A percentile compares a stretch with the other conserved stretches of the same genome.
phyloP scores from a whole-genome alignment of 2,888 invertebrate species.

The Argyra leucocephala region DNA sequence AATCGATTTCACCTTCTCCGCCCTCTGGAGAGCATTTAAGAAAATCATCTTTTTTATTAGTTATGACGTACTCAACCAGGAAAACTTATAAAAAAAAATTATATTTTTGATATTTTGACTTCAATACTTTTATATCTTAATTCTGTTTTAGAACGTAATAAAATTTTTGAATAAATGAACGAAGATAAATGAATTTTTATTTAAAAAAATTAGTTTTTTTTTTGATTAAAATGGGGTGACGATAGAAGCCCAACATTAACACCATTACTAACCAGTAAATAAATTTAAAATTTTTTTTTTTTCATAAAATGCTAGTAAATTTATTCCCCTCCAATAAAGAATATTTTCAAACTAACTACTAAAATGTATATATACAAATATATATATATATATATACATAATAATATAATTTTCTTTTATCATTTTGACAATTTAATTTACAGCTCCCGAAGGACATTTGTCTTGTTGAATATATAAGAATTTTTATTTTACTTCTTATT shows the following conservation, averaged over 20 bases:
- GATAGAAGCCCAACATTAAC: neutral
- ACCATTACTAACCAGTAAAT: neutral
- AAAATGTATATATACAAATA: too few species aligned
- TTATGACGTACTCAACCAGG: too few species aligned
- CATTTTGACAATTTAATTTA: conserved; percentile 6
- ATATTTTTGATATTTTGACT: too few species aligned
- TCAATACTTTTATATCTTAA: neutral
- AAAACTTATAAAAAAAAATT: too few species aligned
- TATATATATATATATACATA: too few species aligned
- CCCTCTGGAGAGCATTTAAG: neutral
- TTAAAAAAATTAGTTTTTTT: neutral
- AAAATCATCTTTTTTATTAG: neutral
- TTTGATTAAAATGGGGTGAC: too few species aligned
- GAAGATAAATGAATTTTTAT: neutral
- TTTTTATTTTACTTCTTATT: too few species aligned
- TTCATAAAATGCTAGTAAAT: neutral
- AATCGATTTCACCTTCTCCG: neutral
- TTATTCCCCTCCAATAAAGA: neutral
- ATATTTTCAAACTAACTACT: too few species aligned
- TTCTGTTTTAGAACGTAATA: neutral
- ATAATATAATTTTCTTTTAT: neutral
- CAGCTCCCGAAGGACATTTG: conserved; percentile 3
- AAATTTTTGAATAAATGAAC: neutral
- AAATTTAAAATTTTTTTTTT: neutral
- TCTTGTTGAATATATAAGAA: neutral